phyloP scores from a whole-genome alignment of 2,113 vertebrate genomes.

The Limanda limanda region DNA sequence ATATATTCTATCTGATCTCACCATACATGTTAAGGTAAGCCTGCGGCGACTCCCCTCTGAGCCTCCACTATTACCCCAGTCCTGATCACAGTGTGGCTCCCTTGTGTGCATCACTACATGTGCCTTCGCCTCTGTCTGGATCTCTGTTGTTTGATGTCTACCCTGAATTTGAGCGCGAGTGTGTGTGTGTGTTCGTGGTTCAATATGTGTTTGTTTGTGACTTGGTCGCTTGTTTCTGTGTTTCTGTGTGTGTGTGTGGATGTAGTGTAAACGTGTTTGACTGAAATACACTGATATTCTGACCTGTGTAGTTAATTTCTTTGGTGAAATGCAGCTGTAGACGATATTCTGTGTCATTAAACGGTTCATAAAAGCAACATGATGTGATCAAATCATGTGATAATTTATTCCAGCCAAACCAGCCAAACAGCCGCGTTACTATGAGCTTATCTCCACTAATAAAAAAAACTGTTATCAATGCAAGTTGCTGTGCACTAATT shows the following conservation, averaged over 20 bases:
- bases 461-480: conserved; percentile 30
- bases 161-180: conserved; percentile 8
- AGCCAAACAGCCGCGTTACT: conserved; percentile 10
- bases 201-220: neutral
- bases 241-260: neutral
- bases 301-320: conserved; percentile 28
- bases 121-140: conserved; percentile 61
- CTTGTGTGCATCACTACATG: conserved; percentile 48
- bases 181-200: neutral
- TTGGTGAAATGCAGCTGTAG: conserved; percentile 12
- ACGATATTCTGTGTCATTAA: conserved; percentile 28
- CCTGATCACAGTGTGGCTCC: conserved; percentile 64
- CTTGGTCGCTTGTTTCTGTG: neutral
- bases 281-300: neutral
- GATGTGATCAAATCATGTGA: conserved; percentile 42
- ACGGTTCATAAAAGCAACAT: conserved; percentile 25
- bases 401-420: conserved; percentile 48
- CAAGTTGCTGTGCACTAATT: conserved; percentile 38
- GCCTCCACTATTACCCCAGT: conserved; percentile 45
- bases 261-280: neutral
- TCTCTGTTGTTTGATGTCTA: conserved; percentile 60
- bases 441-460: conserved; percentile 38
- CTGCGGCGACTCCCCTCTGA: conserved; percentile 62
- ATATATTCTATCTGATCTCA: conserved; percentile 70
- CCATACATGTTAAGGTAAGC: conserved; percentile 61